These are phyloP conservation scores for Sphyrna mokarran DNA, from an alignment of 2,113 vertebrate species.

Conservation along the genomic window DNA sequence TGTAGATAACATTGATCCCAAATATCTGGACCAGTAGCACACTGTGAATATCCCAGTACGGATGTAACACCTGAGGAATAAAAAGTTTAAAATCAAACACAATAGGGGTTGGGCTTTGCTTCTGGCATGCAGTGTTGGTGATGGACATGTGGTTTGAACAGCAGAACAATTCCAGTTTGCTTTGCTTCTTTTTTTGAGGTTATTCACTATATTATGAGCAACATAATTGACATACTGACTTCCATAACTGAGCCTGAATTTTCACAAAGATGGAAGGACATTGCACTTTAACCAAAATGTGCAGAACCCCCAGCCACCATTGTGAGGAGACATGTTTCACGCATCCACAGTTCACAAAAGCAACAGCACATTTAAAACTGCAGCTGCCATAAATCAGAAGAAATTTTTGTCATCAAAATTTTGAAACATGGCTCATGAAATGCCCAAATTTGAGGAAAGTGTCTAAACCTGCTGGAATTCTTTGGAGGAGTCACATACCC, in stretches of 20 bases:
- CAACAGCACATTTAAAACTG: too few species aligned
- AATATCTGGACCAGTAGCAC: slow-evolving; percentile 44
- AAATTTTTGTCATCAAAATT: too few species aligned
- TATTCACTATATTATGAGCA: neutral
- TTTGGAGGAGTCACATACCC: too few species aligned
- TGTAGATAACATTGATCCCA: slow-evolving; percentile 40
- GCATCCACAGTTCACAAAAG: too few species aligned
- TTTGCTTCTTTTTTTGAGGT: neutral
- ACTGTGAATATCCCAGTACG: slow-evolving; percentile 39
- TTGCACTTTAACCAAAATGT: too few species aligned
- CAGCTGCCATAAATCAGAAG: too few species aligned
- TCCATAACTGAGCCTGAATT: neutral
- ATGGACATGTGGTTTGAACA: neutral
- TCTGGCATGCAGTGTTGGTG: neutral
- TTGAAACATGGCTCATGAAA: too few species aligned
- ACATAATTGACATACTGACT: neutral
- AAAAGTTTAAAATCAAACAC: neutral
- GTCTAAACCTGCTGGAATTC: too few species aligned
- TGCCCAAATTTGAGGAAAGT: too few species aligned
- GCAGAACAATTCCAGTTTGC: neutral
- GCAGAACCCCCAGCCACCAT: too few species aligned
- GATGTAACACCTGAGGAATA: slow-evolving; percentile 41
- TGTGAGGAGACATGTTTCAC: too few species aligned
- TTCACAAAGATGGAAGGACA: too few species aligned
- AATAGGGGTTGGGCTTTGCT: neutral